Conservation (phyloP, 2,113 vertebrate species). For the Nothoprocta perdicaria region DNA sequence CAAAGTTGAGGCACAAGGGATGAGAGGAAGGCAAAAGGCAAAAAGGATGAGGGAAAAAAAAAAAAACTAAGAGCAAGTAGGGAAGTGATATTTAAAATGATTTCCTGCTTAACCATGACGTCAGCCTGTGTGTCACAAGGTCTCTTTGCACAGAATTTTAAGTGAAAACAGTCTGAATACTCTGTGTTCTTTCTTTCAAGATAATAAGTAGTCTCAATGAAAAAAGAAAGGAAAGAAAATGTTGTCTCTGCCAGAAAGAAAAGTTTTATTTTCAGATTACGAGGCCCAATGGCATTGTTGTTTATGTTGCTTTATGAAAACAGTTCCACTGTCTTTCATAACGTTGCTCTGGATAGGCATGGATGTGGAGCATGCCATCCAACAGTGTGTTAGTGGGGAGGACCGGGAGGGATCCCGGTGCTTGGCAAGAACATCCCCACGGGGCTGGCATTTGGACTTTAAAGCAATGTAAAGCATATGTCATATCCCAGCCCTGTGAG, state of each 20-base stretch:
- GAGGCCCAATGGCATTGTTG: background rate
- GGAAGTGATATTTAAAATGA: background rate
- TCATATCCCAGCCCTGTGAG: background rate
- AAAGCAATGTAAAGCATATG: background rate
- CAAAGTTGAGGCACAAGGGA: background rate
- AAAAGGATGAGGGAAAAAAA: background rate
- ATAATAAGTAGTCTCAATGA: background rate
- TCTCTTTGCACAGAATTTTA: background rate
- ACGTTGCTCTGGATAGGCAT: background rate
- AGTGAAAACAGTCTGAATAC: background rate
- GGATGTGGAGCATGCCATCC: background rate
- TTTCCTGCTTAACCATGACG: background rate
- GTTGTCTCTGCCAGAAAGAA: background rate
- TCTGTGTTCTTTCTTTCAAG: background rate
- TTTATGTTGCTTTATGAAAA: fast-evolving
- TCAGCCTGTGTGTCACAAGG: background rate
- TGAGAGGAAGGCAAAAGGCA: too few relatives aligned
- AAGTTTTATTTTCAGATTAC: background rate
- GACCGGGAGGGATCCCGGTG: fast-evolving
- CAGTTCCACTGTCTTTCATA: background rate
- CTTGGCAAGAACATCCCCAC: background rate
- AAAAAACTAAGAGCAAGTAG: background rate
- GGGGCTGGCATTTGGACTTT: background rate
- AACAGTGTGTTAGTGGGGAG: background rate
- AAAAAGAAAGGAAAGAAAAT: background rate